Conservation (phyloP, 1,140 invertebrate genomes). For the Psilanteris sp. region DNA sequence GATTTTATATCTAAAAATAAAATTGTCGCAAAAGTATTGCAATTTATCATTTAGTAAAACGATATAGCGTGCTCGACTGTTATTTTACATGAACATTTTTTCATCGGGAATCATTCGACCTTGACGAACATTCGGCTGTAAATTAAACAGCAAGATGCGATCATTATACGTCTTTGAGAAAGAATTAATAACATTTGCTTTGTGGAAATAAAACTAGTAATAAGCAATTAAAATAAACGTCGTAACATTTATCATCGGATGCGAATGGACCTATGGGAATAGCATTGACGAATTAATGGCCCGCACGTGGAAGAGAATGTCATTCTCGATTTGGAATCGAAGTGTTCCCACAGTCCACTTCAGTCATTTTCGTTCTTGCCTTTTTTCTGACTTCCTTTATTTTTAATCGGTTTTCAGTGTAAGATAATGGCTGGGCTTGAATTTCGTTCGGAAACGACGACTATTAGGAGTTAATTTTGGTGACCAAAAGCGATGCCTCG, state of each 20-base stretch:
- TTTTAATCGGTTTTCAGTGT: conserved; percentile 15
- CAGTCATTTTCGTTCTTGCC: too few relatives aligned
- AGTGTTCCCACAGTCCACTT: conserved; percentile 38
- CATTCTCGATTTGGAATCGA: conserved; percentile 25
- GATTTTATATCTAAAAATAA: too few relatives aligned
- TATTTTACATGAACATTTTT: conserved; percentile 7
- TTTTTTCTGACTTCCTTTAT: conserved; percentile 2
- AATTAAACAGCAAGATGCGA: conserved; percentile 30
- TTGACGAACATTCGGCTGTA: conserved; percentile 13
- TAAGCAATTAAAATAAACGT: conserved; percentile 49
- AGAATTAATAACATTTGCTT: conserved; percentile 34
- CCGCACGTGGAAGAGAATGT: conserved; percentile 32
- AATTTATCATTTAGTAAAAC: too few relatives aligned
- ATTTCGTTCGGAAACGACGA: conserved; percentile 2
- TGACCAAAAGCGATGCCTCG: not conserved
- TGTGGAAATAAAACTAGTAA: conserved; percentile 39
- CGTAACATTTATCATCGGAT: conserved; percentile 42
- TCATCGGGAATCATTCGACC: not conserved
- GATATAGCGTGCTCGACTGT: too few relatives aligned
- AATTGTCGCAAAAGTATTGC: too few relatives aligned
- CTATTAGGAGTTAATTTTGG: conserved; percentile 15
- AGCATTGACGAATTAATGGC: conserved; percentile 46
- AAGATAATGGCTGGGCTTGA: conserved; percentile 23
- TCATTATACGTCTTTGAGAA: conserved; percentile 27
- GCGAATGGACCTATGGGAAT: conserved; percentile 34